A percentile compares a stretch with the other conserved stretches of the same genome.
phyloP scores from a whole-genome alignment of 2,888 invertebrate genomes.

The Bugula neritina region DNA sequence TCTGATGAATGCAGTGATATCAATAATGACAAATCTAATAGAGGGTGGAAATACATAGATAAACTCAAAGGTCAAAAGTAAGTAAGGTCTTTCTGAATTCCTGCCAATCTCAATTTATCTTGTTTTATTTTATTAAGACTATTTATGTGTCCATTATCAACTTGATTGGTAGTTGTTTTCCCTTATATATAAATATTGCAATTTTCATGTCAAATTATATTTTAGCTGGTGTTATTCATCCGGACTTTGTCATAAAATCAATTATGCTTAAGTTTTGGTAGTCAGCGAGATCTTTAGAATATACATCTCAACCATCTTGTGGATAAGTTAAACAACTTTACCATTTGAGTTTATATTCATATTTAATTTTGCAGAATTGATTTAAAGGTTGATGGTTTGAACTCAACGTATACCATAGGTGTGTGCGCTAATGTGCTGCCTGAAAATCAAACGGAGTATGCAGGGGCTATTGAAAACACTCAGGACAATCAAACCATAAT shows the following conservation, averaged over 20 bases:
- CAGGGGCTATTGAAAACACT: conserved; percentile 1
- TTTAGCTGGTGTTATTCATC: no score
- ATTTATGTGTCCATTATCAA: no score
- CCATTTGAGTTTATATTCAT: no score
- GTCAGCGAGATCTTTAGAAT: no score
- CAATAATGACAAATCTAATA: neutral
- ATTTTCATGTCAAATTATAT: no score
- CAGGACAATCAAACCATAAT: neutral
- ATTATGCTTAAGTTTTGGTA: no score
- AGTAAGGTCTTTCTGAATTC: neutral
- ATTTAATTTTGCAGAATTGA: neutral
- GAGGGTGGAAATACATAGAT: conserved; percentile 5
- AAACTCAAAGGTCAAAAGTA: neutral
- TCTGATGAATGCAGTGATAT: conserved; percentile 5
- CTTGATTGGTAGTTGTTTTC: no score
- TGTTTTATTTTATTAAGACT: no score
- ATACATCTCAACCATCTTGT: no score
- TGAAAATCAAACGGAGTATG: neutral
- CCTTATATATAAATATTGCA: no score
- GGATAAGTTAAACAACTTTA: no score
- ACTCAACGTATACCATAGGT: conserved; percentile 12
- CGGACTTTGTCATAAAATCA: no score
- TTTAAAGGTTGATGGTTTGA: neutral
- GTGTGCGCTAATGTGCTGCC: conserved; percentile 16
- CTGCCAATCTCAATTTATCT: neutral